Evolutionary conservation across 2,113 vertebrate species (phyloP).

Genomic region (Limanda limanda): DNA sequence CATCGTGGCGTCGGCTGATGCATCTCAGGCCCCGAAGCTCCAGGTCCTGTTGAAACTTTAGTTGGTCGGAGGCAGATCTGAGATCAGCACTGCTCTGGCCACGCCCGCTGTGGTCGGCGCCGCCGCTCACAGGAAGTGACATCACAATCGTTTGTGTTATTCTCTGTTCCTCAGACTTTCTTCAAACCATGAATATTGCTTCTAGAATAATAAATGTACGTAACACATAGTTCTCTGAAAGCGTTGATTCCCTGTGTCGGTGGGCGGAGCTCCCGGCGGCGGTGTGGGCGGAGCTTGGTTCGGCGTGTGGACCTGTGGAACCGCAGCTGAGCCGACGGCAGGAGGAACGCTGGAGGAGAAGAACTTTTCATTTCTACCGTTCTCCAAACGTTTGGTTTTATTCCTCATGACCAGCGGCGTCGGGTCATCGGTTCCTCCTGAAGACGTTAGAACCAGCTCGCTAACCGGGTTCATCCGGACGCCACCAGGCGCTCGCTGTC

Average conservation of each 20-base stretch:
- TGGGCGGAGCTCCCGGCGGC: not conserved
- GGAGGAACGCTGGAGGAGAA: no score
- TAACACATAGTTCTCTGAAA: not conserved
- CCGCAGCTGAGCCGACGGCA: not conserved
- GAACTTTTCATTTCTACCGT: no score
- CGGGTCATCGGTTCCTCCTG: no score
- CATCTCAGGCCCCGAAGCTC: not conserved
- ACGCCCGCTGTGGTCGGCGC: not conserved
- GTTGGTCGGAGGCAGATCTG: conserved; percentile 8
- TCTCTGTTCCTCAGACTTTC: not conserved
- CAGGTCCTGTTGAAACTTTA: not conserved
- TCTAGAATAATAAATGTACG: conserved; percentile 15
- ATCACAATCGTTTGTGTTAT: conserved; percentile 34
- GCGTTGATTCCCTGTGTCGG: conserved; percentile 16
- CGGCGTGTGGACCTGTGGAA: not conserved
- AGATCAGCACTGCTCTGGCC: conserved; percentile 26
- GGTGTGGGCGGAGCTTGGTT: no score
- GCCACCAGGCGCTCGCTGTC: fast-evolving
- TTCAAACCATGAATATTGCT: conserved; percentile 5
- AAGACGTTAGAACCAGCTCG: no score
- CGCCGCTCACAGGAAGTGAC: conserved; percentile 24
- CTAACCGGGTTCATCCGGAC: no score
- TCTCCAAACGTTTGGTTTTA: no score
- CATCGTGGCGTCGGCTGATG: not conserved
- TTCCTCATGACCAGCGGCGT: no score